Evolutionary conservation across 2,888 invertebrate species (phyloP).

Genomic region (Dromius quadrimaculatus): DNA sequence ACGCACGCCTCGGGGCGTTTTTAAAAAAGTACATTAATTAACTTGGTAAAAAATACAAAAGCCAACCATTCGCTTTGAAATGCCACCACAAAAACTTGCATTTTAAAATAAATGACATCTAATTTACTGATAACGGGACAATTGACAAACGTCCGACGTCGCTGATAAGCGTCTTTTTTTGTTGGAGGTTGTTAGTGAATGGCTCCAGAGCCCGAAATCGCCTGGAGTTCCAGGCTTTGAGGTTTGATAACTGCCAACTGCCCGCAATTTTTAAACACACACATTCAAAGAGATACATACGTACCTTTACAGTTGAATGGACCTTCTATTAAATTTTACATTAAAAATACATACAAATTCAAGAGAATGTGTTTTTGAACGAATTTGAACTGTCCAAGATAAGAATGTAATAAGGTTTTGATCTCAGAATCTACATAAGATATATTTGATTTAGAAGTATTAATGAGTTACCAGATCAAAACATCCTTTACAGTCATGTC

Average conservation of each 20-base stretch:
- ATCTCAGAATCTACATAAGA: no score
- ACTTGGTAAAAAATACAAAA: slow-evolving; percentile 40
- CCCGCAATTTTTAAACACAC: slow-evolving; percentile 27
- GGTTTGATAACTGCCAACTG: slow-evolving; percentile 32
- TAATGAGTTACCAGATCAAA: no score
- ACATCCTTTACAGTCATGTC: no score
- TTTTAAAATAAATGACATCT: slow-evolving; percentile 51
- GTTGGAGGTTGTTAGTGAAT: neutral
- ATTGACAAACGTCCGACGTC: slow-evolving; percentile 46
- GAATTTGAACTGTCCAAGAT: no score
- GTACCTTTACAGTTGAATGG: neutral
- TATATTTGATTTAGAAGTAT: no score
- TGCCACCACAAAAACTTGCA: slow-evolving; percentile 44
- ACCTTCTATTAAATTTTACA: no score
- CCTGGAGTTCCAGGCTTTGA: neutral
- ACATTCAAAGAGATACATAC: slow-evolving; percentile 1
- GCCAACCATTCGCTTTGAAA: slow-evolving; percentile 37
- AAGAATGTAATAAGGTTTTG: no score
- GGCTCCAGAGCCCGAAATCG: neutral
- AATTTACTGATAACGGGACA: slow-evolving; percentile 48
- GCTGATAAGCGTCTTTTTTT: slow-evolving; percentile 39
- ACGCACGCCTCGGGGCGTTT: slow-evolving; percentile 37
- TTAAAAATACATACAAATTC: no score
- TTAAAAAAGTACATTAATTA: slow-evolving; percentile 43
- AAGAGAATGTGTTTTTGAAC: no score